phyloP scores from a whole-genome alignment of 2,113 vertebrate genomes.

The Ondatra zibethicus region DNA sequence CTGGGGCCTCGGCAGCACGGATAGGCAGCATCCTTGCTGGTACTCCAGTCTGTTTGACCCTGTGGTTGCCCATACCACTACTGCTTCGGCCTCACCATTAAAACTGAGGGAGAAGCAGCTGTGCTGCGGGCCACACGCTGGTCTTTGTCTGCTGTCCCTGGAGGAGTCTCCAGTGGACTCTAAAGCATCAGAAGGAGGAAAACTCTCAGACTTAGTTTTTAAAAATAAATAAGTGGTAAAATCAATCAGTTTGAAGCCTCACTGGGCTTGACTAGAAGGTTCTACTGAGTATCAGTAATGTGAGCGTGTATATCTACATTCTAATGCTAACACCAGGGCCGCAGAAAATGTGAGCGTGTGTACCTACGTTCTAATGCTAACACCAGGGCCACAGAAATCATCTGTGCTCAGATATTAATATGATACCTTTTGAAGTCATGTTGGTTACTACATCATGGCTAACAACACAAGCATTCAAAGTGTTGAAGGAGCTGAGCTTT shows the following conservation, averaged over 20 bases:
- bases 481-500: neutral
- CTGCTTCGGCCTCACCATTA: neutral
- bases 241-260: neutral
- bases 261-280: neutral
- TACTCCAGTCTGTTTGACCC: neutral
- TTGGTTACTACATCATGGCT: neutral
- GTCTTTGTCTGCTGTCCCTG: neutral
- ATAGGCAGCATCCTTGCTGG: neutral
- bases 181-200: neutral
- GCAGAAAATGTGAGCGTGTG: neutral
- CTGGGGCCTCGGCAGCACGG: accelerated
- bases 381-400: neutral
- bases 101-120: neutral
- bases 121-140: accelerated
- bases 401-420: too few species aligned
- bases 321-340: neutral
- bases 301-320: neutral
- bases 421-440: neutral
- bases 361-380: neutral
- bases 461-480: neutral
- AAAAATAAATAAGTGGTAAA: neutral
- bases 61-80: neutral
- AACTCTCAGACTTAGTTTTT: neutral
- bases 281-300: neutral
- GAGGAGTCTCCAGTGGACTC: neutral